Base-by-base conservation (phyloP, 2,797 vertebrate species). In the Podarcis lilfordi region DNA sequence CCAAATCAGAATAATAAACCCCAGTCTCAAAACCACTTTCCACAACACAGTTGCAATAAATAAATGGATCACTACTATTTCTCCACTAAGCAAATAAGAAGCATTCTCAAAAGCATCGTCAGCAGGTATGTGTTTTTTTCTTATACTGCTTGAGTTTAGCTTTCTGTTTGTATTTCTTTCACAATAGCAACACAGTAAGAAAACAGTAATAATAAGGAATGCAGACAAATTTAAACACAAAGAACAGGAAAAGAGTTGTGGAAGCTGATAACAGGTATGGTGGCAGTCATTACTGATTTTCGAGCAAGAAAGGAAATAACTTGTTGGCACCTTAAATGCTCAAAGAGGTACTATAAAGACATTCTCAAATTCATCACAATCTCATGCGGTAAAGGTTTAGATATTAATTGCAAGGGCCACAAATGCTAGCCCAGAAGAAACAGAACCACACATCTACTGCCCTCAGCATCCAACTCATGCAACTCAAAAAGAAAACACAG, bases 11-110 rank as follows among this genome's bases (percentile, higher is more conserved):
- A 81, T 68, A 74, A 82, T 87, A 82, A 82, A 87, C 64, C 11
- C 19, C 76, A 87, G 55, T 1, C 29, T 55, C 1, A 25, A 71
- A 75, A 87, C 37, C 15, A 82, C 59, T 82, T 87, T 45, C 86
- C 80, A 66, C 80, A 76, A 87, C 59, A 82, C 21, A 27, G 55
- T 19, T 82, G 80, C 71, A 87, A 87, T 76, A 87, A 87, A 66
- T 45, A 82, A 82, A 64, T 23, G 71, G 78, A 87, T 81, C 61
- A 87, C 19, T 72, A 81, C 10, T 75, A 75, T 43, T 64, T 35
- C 17, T 61, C 35, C 59, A 61, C 8, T n/a, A 15, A 74, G 37
- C 19, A 13, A 86, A 86, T n/a, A 40, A 50, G 50, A 81, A 74
- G 32, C 78, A 43, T 86, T 86, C 50, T 66, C 50, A 61, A 59